Evolutionary conservation across 2,797 vertebrate genomes (phyloP).

Genomic region (Pangasius larnaudii): DNA sequence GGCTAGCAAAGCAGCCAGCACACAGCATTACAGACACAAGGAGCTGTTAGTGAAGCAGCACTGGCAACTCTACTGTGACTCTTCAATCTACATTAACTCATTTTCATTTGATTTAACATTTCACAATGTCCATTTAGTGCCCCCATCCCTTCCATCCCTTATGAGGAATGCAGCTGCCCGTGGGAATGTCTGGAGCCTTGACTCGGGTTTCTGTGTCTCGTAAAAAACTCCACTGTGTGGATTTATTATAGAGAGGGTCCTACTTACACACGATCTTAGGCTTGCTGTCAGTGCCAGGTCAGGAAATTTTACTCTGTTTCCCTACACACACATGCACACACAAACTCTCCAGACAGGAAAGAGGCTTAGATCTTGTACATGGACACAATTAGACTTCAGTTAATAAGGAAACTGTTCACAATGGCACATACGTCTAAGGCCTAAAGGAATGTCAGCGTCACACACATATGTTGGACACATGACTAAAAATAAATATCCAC

Average conservation of each 20-base stretch:
- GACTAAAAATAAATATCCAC: neutral
- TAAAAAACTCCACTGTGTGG: conserved; percentile 36
- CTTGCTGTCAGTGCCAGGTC: conserved; percentile 23
- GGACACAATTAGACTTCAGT: neutral
- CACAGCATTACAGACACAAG: neutral
- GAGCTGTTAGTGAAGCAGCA: neutral
- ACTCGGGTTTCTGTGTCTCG: conserved; percentile 43
- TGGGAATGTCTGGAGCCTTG: conserved; percentile 42
- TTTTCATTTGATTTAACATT: conserved; percentile 7
- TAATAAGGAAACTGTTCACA: conserved; percentile 22
- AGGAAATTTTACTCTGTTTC: conserved; percentile 6
- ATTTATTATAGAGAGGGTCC: conserved; percentile 42
- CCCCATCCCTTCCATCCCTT: conserved; percentile 10
- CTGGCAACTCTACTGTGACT: neutral
- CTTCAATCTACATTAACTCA: neutral
- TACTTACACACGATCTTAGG: conserved; percentile 1
- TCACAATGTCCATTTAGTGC: conserved; percentile 1
- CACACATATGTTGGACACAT: neutral
- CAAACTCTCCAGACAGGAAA: conserved; percentile 1
- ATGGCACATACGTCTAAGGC: neutral
- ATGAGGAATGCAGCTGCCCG: conserved; percentile 22
- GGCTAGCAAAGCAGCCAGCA: neutral
- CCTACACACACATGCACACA: neutral
- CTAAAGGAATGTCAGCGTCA: neutral
- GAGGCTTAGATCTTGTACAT: neutral